Evolutionary conservation across 2,888 invertebrate species (phyloP), one percentile per base, ranked within the genome.

Genomic region (Listrodromus nycthemerus): DNA sequence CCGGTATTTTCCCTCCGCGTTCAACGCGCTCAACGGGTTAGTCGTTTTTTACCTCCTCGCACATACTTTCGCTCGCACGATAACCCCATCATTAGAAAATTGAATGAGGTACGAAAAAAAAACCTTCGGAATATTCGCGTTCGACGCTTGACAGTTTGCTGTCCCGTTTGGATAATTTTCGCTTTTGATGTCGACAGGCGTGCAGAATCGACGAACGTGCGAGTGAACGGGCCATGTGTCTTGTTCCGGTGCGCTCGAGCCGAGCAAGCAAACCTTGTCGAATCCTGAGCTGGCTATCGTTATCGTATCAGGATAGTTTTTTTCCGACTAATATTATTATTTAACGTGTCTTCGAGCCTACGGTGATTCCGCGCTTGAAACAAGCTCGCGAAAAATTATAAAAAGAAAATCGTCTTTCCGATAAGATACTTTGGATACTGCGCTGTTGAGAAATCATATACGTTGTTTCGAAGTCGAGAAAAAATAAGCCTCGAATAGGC

Each of bases 401-500:
- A 27, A 30, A 50, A 13, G 21, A 45, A 58, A 48, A 73, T 61
- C 8, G 50, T 10, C 1, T 45, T 37, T 30, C 2, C 4, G 30
- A 41, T 52, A 30, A 10, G 41, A 30, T 21, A 50, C 48, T 74
- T 16, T 7, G 27, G 16, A 30, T 61, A 45, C 67, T 48, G 27
- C n/a, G 33, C n/a, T 19, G 50, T 71, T 65, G 65, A 52, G 52
- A 81, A 75, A 55, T 65, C 55, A 81, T 16, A 21, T 13, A 58
- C 45, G 33, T 30, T 41, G 58, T 69, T 58, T 45, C 50, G 33
- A 75, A 63, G 63, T 65, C 70, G 70, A n/a, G 30, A 63, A 65
- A 63, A 70, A 75, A 75, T n/a, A 69, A 69, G 52, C 75, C 71
- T 55, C 65, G 69, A 76, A 81, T 81, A 70, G 45, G 69, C 61